Base-by-base conservation (phyloP, 2,113 vertebrate genomes). In the Gobiocypris rarus region DNA sequence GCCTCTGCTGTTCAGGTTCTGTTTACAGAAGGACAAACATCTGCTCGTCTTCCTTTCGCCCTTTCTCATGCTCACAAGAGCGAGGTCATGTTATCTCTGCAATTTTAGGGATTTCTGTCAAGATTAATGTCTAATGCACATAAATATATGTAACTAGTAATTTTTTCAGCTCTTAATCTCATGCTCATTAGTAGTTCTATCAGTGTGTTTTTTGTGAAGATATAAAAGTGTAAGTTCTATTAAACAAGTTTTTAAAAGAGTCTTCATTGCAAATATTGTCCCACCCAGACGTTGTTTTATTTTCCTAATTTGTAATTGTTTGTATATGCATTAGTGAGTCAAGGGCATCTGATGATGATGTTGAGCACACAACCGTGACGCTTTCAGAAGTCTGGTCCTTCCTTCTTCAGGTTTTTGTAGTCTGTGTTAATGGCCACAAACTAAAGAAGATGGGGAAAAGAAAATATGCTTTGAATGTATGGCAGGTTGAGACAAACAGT, bases 391-490 rank as follows among this genome's bases (percentile, higher is more conserved):
- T 96, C 93, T 0, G 96, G 97, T 3, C 97, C 94, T 0, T 98
- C 95, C 87, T 97, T 98, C 95, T 98, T 98, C 90, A 97, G 93
- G 83, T 91, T 96, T 91, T 97, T 95, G 89, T 98, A 97, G 91
- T 98, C 96, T 0, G 95, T 97, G 87, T 87, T 93, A 88, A 97
- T 91, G 48, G 96, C 94, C 19, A 97, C 85, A 87, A 98, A 97
- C 97, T 97, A 86, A 31, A 17, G 34, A 24, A 17, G 34, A 24
- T n/a, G n/a, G 56, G 19, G 1, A 38, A 69, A 11, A 70, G 11
- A 9, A 77, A 50, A 80, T 0, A 54, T 14, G 15, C 11, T 13
- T 11, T 38, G 2, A n/a, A 52, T 31, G n/a, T 26, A 31, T 31
- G 17, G 58, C 8, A n/a, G 10, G 5, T 52, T 6, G 43, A 50